A percentile compares a stretch with the other conserved stretches of the same genome.
Conservation (phyloP, 2,888 invertebrate genomes). For the Camponotus fellah region DNA sequence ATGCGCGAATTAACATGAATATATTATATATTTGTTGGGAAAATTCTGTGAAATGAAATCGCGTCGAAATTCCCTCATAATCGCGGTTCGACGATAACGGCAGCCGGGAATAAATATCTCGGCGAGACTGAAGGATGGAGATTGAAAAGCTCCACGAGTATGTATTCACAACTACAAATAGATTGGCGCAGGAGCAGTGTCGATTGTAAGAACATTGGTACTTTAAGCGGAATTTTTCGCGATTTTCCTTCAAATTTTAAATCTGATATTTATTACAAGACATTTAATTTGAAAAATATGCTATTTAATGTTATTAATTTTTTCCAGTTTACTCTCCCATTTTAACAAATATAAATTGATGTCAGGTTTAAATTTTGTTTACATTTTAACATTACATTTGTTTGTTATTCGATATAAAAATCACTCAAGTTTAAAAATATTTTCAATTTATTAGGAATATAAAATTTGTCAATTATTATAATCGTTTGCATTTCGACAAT, state of each 20-base stretch:
- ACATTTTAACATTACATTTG: neutral
- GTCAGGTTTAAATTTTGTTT: neutral
- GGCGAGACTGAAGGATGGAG: conserved; percentile 26
- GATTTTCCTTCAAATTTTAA: neutral
- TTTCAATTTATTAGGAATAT: neutral
- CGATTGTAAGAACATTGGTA: neutral
- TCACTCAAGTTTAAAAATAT: too few species aligned
- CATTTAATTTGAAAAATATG: neutral
- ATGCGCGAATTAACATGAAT: conserved; percentile 1
- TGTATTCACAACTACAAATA: conserved; percentile 26
- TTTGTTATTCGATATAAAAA: neutral
- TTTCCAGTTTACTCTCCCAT: neutral
- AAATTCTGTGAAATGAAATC: conserved; percentile 20
- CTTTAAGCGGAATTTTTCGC: neutral
- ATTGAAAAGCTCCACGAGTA: conserved; percentile 29
- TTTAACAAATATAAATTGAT: neutral
- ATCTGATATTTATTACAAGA: conserved; percentile 7
- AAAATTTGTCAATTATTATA: neutral
- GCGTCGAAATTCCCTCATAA: conserved; percentile 37
- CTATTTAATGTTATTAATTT: neutral
- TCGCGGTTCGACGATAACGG: conserved; percentile 26
- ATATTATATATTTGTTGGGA: neutral
- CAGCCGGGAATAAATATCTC: conserved; percentile 34
- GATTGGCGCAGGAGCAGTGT: neutral
- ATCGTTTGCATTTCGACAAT: neutral